Evolutionary conservation across 2,113 vertebrate genomes (phyloP).

Genomic region (Peromyscus polionotus): DNA sequence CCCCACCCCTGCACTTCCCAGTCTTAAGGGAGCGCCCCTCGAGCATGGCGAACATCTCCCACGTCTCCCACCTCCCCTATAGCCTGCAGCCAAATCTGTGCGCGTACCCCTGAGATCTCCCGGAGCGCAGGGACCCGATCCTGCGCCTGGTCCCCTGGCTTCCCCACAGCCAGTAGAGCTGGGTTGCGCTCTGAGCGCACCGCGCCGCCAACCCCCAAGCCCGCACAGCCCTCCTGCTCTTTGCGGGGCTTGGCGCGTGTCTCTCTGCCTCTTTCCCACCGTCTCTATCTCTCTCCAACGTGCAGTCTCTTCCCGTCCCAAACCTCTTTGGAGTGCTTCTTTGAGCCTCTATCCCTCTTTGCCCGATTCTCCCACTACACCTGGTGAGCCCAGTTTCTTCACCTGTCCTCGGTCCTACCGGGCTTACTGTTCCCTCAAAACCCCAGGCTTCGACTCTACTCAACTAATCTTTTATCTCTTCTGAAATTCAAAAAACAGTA

Average conservation of each 20-base stretch:
- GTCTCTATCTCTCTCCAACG: not conserved
- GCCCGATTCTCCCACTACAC: not conserved
- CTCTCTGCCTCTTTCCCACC: constrained; percentile 42
- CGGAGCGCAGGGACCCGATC: not conserved
- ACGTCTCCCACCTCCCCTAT: not conserved
- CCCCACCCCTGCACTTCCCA: not conserved
- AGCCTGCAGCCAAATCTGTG: not conserved
- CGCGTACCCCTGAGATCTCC: not conserved
- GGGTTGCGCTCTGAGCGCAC: not conserved
- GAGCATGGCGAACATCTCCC: not conserved
- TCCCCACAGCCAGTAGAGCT: not conserved
- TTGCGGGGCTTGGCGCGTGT: not conserved
- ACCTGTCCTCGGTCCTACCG: not conserved
- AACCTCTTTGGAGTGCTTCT: not conserved
- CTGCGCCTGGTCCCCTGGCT: not conserved
- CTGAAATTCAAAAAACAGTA: constrained; percentile 45
- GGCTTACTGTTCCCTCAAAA: not conserved
- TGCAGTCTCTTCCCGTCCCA: constrained; percentile 38
- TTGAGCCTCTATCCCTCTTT: not conserved
- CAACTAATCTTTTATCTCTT: constrained; percentile 53
- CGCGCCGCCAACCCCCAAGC: not conserved
- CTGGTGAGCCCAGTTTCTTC: constrained; percentile 17
- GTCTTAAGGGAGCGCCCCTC: not conserved
- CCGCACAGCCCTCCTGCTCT: not conserved
- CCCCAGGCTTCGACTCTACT: constrained; percentile 51